These are phyloP conservation scores for Myrmophylax atrothorax DNA, from an alignment of 2,113 vertebrate species.

Conservation along the genomic window DNA sequence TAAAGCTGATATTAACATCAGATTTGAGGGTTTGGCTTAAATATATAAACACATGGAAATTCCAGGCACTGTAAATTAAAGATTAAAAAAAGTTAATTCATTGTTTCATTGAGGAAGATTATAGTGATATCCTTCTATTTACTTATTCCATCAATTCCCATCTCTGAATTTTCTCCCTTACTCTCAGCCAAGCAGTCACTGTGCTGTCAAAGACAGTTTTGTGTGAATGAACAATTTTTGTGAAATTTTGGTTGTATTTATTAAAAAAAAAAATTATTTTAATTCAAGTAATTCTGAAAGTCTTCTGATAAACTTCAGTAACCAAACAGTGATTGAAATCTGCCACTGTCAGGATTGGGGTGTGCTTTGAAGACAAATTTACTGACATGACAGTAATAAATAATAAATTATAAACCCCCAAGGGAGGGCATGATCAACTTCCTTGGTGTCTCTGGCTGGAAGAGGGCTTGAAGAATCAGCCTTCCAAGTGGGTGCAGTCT, in stretches of 20 bases:
- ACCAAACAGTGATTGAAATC: neutral
- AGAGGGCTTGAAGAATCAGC: neutral
- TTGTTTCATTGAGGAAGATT: neutral
- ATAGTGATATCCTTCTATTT: neutral
- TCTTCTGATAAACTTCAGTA: neutral
- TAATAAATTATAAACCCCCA: neutral
- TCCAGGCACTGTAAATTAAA: neutral
- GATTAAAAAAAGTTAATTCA: neutral
- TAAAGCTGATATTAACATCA: neutral
- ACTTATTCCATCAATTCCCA: neutral
- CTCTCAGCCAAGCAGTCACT: neutral
- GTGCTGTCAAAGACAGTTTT: neutral
- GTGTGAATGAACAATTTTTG: neutral
- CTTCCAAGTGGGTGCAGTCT: fast-evolving
- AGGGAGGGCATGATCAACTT: neutral
- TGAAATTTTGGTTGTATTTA: neutral
- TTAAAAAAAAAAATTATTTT: neutral
- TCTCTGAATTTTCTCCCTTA: neutral
- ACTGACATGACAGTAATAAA: neutral
- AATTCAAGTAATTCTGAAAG: neutral
- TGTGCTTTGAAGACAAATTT: neutral
- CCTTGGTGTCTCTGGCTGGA: neutral
- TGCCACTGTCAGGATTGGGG: neutral
- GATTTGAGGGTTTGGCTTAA: neutral
- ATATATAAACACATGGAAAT: neutral